A percentile compares a stretch with the other conserved stretches of the same genome.
Conservation (phyloP, 2,113 vertebrate species). For the Gnathonemus echidnorhynchus region DNA sequence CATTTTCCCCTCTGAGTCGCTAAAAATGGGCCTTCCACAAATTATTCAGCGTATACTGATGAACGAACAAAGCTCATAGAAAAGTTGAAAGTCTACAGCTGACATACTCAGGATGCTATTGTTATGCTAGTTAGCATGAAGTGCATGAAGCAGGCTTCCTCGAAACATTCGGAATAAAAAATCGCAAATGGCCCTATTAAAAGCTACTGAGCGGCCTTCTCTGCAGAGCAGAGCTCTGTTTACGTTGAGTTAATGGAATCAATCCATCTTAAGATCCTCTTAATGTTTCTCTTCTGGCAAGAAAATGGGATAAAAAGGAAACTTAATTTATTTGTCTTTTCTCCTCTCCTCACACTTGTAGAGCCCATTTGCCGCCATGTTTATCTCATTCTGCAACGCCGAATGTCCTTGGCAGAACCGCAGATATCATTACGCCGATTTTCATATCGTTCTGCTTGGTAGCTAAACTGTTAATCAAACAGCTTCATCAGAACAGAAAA, state of each 20-base stretch:
- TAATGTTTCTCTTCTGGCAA: conserved; percentile 16
- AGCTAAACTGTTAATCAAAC: conserved; percentile 27
- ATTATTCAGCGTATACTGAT: neutral
- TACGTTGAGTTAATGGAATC: conserved; percentile 9
- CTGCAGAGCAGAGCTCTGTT: neutral
- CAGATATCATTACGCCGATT: conserved; percentile 25
- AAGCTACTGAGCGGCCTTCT: neutral
- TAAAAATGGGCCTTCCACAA: neutral
- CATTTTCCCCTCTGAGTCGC: neutral
- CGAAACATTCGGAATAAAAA: neutral
- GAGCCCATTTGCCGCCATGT: neutral
- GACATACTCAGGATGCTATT: neutral
- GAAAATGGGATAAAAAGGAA: neutral
- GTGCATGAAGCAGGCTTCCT: neutral
- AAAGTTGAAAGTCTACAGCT: neutral
- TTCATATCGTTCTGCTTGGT: conserved; percentile 7
- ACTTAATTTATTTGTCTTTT: conserved; percentile 18
- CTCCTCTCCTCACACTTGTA: neutral
- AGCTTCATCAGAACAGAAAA: neutral
- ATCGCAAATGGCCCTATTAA: conserved; percentile 13
- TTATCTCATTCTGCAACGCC: conserved; percentile 2
- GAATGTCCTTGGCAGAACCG: conserved; percentile 7
- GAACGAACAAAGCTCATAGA: neutral
- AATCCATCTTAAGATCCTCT: conserved; percentile 1
- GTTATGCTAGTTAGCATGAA: neutral